Conservation (phyloP, 1,140 invertebrate species). For the Globodera rostochiensis region DNA sequence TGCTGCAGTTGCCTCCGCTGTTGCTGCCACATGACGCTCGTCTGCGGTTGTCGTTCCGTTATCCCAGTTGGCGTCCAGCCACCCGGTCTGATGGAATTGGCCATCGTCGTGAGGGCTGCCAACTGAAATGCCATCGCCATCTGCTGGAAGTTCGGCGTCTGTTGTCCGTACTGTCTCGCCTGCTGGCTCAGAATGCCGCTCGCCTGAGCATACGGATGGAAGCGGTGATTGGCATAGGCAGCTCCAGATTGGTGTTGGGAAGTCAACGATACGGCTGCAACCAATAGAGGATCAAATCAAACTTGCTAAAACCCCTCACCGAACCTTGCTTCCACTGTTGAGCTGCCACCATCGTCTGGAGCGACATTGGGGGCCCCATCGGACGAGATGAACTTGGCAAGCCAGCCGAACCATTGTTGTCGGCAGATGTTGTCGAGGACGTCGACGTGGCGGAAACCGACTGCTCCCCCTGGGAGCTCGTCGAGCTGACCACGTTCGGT, state of each 20-base stretch:
- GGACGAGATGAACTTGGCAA: constrained; percentile 10
- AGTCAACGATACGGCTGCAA: too few relatives aligned
- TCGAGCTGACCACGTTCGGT: constrained; percentile 25
- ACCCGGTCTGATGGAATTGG: constrained; percentile 13
- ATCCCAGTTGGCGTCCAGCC: not conserved
- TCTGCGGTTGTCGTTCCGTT: not conserved
- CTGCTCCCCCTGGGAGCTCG: constrained; percentile 7
- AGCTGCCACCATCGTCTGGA: not conserved
- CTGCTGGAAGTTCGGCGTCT: constrained; percentile 7
- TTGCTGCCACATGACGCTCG: not conserved
- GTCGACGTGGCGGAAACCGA: constrained; percentile 1
- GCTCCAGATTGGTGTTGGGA: not conserved
- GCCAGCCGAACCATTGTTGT: constrained; percentile 1
- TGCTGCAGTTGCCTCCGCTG: not conserved
- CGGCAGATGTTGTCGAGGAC: not conserved
- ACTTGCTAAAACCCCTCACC: not conserved
- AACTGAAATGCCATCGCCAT: constrained; percentile 26
- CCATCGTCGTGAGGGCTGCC: constrained; percentile 28
- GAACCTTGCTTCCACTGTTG: not conserved
- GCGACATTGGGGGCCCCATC: not conserved
- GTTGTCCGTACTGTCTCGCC: not conserved
- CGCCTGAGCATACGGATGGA: constrained; percentile 26
- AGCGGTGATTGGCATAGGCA: constrained; percentile 8
- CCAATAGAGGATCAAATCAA: not conserved
- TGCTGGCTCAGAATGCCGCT: not conserved